Base-by-base conservation (phyloP, 2,797 vertebrate species). In the Prionace glauca region DNA sequence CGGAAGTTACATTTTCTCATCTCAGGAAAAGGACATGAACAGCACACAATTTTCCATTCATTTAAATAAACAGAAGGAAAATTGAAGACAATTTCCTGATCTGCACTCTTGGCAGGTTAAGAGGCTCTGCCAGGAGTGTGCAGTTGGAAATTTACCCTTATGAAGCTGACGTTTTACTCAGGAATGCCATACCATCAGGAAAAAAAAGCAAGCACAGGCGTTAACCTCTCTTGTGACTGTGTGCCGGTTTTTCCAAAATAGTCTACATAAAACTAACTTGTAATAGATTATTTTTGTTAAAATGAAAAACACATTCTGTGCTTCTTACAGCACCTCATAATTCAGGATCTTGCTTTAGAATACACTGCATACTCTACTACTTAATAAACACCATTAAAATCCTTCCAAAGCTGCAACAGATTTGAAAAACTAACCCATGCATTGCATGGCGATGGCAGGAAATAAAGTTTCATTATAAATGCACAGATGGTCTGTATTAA, bases 401-500 rank as follows among this genome's bases (percentile, higher is more conserved):
- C 62, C 62, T 92, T 92, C 62, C 62, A 92, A 92, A 92, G 96
- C 96, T 96, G 96, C 96, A 96, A 96, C 96, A 96, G 96, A 96
- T 96, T 97, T 96, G 97, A 97, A 97, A 96, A 69, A 97, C 96
- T 97, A 97, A 98, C 97, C 96, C 97, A 97, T 97, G 97, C 97
- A 98, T 97, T 97, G 96, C 96, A 97, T 20, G 71, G 97, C 96
- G 97, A 97, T 96, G 97, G 97, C 97, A 97, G 97, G 98, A 98
- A 98, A 98, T 98, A 97, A 92, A 97, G 97, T 97, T 97, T 97
- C 98, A 98, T 98, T 98, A 98, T 98, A 97, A 98, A 97, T 96
- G 97, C 97, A 97, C 98, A 99, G 98, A 98, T 99, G 99, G 98
- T 99, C 99, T 98, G 97, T 96, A 98, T 99, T 99, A 99, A 81